Evolutionary conservation across 2,113 vertebrate genomes (phyloP), one percentile per base, ranked within the genome.

Genomic region (Rhineura floridana): DNA sequence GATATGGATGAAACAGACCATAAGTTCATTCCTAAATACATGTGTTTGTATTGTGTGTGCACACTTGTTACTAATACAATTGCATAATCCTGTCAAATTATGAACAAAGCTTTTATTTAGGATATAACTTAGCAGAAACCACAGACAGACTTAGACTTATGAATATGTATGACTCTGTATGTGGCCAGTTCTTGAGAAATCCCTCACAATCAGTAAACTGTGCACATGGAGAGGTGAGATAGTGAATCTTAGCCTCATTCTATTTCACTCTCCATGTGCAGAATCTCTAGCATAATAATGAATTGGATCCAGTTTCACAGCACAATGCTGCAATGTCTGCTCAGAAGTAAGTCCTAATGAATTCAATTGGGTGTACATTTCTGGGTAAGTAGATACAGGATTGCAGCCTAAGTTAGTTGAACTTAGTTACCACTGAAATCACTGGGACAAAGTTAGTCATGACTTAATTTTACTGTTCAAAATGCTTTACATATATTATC

Each of bases 41-140:
- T 83, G 48, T 84, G 79, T 81, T 23, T 81, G 10, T 62, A n/a
- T 44, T 50, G n/a, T 87, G 11, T 59, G 39, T 42, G 11, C 42
- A n/a, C n/a, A n/a, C 55, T 59, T 21, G 9, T 79, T 86, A 67
- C 75, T 86, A 79, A 87, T 80, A 69, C 23, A n/a, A 70, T 87
- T n/a, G 42, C 48, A 62, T 39, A 55, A 72, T 72, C 50, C 25
- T 87, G 65, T 72, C 77, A 30, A 69, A 69, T 36, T 79, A 23
- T 72, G 36, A 81, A 72, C 33, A 42, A 52, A 44, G 0, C 39
- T 39, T 87, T 81, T 81, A 48, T 72, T 87, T 72, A 87, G 33
- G 81, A 72, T 78, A 44, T n/a, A 73, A 15, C 39, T 73, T 73
- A n/a, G 48, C 36, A 70, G 85, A 73, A 25, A 81, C 39, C 44